Base-by-base conservation (phyloP, 1,140 invertebrate species). In the Linepithema humile region DNA sequence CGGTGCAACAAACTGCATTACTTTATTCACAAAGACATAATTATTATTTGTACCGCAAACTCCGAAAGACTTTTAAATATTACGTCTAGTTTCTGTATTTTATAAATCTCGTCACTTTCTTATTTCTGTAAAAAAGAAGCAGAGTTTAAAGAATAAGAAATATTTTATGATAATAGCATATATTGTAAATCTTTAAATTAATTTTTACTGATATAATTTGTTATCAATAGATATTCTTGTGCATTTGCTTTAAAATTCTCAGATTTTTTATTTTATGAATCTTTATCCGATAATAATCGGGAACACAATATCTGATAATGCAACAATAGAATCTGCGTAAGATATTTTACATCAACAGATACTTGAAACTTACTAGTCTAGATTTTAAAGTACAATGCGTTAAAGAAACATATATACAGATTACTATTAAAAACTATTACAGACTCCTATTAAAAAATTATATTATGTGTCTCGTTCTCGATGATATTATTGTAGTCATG, bases 381-480 rank as follows among this genome's bases (percentile, higher is more conserved):
- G 38, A 75, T 75, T 60, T 23, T n/a, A 75, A 59, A 59, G 23
- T 73, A 59, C 23, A 1, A 48, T 45, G 40, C 72, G n/a, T n/a
- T n/a, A n/a, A 32, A 20, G n/a, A 12, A 75, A 43, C 43, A 40
- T 4, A 7, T 38, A 26, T 72, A 57, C 20, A 35, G 12, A 32
- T 15, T 23, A 6, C 7, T 53, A 32, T 40, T 26, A 55, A 43
- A 53, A 38, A 2, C 12, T 17, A 17, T 6, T 70, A 3, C 9
- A 9, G 23, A 40, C 17, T 70, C 3, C n/a, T n/a, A n/a, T n/a
- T n/a, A n/a, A n/a, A n/a, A n/a, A n/a, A n/a, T n/a, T n/a, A n/a
- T n/a, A n/a, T n/a, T n/a, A n/a, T n/a, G n/a, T n/a, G n/a, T n/a
- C n/a, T n/a, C n/a, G n/a, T n/a, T n/a, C n/a, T n/a, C n/a, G n/a